Evolutionary conservation across 2,113 vertebrate genomes (phyloP).

Genomic region (Podarcis raffonei): DNA sequence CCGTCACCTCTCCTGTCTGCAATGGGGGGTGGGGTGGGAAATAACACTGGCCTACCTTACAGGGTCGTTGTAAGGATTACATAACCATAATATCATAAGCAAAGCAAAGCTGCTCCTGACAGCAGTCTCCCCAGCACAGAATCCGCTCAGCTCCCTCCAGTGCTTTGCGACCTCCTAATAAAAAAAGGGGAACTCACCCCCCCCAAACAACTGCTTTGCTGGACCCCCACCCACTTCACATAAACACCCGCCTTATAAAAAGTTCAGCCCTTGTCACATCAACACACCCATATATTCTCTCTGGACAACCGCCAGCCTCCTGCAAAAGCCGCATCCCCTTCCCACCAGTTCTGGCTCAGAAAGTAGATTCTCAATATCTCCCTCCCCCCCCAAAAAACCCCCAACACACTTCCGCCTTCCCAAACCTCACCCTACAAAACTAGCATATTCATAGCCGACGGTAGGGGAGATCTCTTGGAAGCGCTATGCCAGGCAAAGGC

Average conservation of each 20-base stretch:
- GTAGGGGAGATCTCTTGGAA: not conserved
- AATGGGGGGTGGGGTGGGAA: not conserved
- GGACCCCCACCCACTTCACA: too few relatives aligned
- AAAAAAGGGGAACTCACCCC: too few relatives aligned
- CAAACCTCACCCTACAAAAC: not conserved
- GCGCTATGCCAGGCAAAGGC: too few relatives aligned
- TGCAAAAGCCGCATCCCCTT: not conserved
- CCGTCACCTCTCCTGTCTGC: not conserved
- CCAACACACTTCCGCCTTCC: too few relatives aligned
- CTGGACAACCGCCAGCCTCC: not conserved
- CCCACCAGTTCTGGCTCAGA: not conserved
- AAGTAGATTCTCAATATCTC: not conserved
- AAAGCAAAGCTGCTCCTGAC: not conserved
- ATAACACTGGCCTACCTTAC: not conserved
- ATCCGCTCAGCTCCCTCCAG: not conserved
- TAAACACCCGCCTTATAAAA: not conserved
- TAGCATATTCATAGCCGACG: too few relatives aligned
- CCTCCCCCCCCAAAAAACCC: not conserved
- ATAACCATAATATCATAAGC: not conserved
- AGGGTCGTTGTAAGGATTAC: not conserved
- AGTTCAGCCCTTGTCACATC: not conserved
- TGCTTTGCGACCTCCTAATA: too few relatives aligned
- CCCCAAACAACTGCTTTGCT: too few relatives aligned
- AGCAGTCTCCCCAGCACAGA: not conserved
- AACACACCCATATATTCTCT: not conserved